phyloP scores from a whole-genome alignment of 2,113 vertebrate species.

The Centropus unirufus region DNA sequence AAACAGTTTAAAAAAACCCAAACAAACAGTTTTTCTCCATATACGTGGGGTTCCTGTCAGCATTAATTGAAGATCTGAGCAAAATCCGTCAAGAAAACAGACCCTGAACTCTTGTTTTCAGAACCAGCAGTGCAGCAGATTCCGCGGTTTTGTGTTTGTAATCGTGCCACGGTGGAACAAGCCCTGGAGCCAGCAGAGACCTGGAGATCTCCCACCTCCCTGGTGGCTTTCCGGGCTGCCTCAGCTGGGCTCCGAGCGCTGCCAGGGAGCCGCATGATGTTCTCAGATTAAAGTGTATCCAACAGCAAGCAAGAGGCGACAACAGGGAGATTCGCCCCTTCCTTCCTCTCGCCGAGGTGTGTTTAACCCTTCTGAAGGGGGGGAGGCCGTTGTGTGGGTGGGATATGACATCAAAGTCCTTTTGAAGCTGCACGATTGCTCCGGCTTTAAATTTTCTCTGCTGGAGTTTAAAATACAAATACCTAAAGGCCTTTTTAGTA shows the following conservation, averaged over 20 bases:
- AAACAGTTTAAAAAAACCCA: background rate
- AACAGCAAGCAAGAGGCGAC: background rate
- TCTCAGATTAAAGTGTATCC: background rate
- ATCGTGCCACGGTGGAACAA: background rate
- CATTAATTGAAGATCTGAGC: background rate
- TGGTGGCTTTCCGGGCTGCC: constrained; percentile 20
- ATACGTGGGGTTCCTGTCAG: background rate
- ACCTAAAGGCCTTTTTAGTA: background rate
- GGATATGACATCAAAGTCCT: background rate
- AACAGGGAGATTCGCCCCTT: background rate
- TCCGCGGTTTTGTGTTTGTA: background rate
- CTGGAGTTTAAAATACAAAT: background rate
- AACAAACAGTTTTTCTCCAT: background rate
- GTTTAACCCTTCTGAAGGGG: constrained; percentile 11
- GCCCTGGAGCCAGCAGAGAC: constrained; percentile 11
- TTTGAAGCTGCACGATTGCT: background rate
- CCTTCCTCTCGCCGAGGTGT: background rate
- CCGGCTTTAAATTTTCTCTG: background rate
- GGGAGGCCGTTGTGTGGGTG: background rate
- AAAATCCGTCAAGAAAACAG: background rate
- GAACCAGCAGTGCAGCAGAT: constrained; percentile 6
- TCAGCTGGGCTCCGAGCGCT: constrained; percentile 15
- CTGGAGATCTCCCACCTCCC: constrained; percentile 34
- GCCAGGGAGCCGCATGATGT: background rate
- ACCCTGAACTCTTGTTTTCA: constrained; percentile 18